Percentiles rank a stretch among this genome's conserved stretches.
These are phyloP conservation scores for Agrilus mali DNA, from an alignment of 2,888 invertebrate genomes.

Conservation along the genomic window DNA sequence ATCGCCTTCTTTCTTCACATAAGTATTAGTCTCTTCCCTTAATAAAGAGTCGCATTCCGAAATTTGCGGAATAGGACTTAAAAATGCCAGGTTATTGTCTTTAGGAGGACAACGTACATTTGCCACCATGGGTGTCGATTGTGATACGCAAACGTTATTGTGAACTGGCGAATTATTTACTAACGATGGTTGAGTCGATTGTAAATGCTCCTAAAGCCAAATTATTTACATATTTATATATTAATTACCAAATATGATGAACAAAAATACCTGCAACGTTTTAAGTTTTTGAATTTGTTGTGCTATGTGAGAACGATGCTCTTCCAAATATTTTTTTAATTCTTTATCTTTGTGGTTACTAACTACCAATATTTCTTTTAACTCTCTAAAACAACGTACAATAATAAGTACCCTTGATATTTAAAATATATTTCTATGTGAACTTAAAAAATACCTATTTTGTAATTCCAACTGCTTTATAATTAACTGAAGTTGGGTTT, in stretches of 20 bases:
- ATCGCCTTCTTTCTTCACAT: background rate
- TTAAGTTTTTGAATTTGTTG: constrained; percentile 55
- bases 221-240: constrained; percentile 4
- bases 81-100: constrained; percentile 38
- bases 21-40: constrained; percentile 18
- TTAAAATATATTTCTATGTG: background rate
- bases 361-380: constrained; percentile 34
- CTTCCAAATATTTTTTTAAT: constrained; percentile 42
- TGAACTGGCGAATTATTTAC: constrained; percentile 4
- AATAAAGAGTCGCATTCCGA: constrained; percentile 32
- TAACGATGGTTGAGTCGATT: constrained; percentile 8
- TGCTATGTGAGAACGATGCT: constrained; percentile 49
- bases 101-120: constrained; percentile 12
- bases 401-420: background rate
- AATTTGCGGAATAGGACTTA: constrained; percentile 40
- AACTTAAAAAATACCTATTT: constrained; percentile 35
- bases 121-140: constrained; percentile 28
- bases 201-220: constrained; percentile 19
- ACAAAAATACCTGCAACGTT: constrained; percentile 43
- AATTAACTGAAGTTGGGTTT: constrained; percentile 53
- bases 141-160: constrained; percentile 3
- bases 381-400: constrained; percentile 32
- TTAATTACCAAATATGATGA: background rate
- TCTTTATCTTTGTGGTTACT: constrained; percentile 31
- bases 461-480: constrained; percentile 59